Conservation (phyloP, 1,140 invertebrate genomes). For the Coelopa frigida region DNA sequence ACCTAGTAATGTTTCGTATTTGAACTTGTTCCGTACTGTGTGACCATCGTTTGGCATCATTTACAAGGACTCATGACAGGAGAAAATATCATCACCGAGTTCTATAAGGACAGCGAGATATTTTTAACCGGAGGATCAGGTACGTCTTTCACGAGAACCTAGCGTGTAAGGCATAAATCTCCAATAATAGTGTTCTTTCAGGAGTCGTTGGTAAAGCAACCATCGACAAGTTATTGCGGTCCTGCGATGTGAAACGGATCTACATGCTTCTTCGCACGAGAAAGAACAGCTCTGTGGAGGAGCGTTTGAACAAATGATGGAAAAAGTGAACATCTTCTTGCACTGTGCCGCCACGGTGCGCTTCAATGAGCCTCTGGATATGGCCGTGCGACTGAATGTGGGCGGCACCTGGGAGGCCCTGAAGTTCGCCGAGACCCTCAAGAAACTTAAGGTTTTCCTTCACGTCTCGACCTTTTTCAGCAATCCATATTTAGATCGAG, state of each 20-base stretch:
- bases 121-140: too few species aligned
- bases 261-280: constrained; percentile 61
- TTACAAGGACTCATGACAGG: too few species aligned
- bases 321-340: constrained; percentile 77
- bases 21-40: too few species aligned
- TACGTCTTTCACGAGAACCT: too few species aligned
- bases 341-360: constrained; percentile 86
- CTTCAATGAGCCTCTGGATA: constrained; percentile 65
- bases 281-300: constrained; percentile 16
- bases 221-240: constrained; percentile 60
- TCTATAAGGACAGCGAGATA: too few species aligned
- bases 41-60: too few species aligned
- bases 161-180: too few species aligned
- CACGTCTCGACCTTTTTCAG: constrained; percentile 67
- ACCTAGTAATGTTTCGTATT: too few species aligned
- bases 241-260: constrained; percentile 54
- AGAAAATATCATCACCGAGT: too few species aligned
- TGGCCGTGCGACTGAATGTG: constrained; percentile 57
- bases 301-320: constrained; percentile 24
- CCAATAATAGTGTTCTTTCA: too few species aligned
- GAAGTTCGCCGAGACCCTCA: constrained; percentile 57
- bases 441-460: constrained; percentile 61
- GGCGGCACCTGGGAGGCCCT: constrained; percentile 58
- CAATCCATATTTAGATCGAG: constrained; percentile 61
- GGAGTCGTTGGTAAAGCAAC: constrained; percentile 56